Percentiles rank a stretch among this genome's conserved stretches.
phyloP scores from a whole-genome alignment of 2,797 vertebrate genomes.

The Sparus aurata region DNA sequence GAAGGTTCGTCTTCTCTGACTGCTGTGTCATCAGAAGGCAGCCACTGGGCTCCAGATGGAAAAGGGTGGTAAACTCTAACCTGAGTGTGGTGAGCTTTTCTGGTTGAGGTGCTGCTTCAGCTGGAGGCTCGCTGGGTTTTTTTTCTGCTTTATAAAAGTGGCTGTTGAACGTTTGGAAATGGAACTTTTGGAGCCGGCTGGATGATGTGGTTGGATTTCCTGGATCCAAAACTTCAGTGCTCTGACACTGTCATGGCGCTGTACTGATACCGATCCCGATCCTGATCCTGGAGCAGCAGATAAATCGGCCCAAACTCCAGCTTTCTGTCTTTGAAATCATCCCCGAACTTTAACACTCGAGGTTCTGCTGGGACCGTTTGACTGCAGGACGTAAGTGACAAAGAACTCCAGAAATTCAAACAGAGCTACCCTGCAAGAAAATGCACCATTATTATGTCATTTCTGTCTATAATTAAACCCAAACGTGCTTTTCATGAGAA shows the following conservation, averaged over 20 bases:
- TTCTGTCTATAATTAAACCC: constrained; percentile 17
- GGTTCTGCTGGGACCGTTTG: constrained; percentile 13
- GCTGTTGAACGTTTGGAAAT: background rate
- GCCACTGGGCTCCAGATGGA: background rate
- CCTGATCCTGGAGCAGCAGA: background rate
- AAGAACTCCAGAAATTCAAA: constrained; percentile 5
- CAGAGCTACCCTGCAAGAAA: background rate
- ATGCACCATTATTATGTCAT: constrained; percentile 1
- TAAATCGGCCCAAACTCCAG: constrained; percentile 1
- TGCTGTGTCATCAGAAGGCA: background rate
- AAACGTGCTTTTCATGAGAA: background rate
- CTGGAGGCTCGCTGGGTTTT: background rate
- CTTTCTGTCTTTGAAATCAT: constrained; percentile 13
- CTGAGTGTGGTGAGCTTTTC: constrained; percentile 25
- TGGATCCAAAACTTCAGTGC: constrained; percentile 12
- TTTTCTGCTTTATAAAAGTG: constrained; percentile 24
- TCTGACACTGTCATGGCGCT: background rate
- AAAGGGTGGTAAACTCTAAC: background rate
- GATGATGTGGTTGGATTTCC: constrained; percentile 18
- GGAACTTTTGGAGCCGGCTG: constrained; percentile 6
- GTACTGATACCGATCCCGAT: background rate
- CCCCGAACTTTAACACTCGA: constrained; percentile 17
- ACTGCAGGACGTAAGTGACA: constrained; percentile 18
- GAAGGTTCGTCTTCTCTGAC: constrained; percentile 9
- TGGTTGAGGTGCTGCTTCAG: constrained; percentile 6